Evolutionary conservation across 2,888 invertebrate genomes (phyloP).

Genomic region (Gisinianus flammeolus): DNA sequence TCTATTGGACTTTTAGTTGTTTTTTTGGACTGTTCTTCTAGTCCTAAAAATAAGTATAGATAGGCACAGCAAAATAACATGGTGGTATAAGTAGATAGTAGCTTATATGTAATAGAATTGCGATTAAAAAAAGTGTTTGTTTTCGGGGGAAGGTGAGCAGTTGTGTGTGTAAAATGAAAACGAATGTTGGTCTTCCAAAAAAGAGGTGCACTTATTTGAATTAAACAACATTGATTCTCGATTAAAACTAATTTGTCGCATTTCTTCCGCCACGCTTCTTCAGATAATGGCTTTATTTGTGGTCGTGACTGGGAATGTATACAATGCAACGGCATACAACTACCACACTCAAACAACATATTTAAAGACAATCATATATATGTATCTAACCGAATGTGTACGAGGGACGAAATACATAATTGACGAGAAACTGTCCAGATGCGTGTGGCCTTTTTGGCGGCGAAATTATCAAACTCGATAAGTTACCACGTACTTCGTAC

Average conservation of each 20-base stretch:
- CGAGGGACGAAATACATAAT: slow-evolving; percentile 12
- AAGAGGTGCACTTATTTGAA: slow-evolving; percentile 7
- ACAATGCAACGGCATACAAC: not conserved
- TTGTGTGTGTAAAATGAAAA: not conserved
- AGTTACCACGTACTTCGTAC: slow-evolving; percentile 3
- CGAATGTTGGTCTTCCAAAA: not conserved
- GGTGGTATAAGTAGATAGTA: no score
- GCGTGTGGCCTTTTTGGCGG: slow-evolving; percentile 27
- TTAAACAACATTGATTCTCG: slow-evolving; percentile 34
- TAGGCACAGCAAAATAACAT: no score
- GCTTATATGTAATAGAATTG: no score
- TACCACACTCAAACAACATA: not conserved
- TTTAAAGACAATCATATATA: not conserved
- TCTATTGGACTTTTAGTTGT: no score
- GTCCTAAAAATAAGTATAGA: no score
- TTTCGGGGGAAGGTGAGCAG: not conserved
- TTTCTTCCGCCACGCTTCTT: slow-evolving; percentile 33
- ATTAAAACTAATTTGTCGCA: slow-evolving; percentile 34
- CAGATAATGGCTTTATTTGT: slow-evolving; percentile 36
- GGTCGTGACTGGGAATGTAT: slow-evolving; percentile 7
- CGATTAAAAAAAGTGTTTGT: no score
- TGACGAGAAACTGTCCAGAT: slow-evolving; percentile 35
- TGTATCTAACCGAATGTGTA: not conserved
- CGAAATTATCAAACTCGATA: slow-evolving; percentile 24
- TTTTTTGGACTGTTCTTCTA: no score